A percentile compares a stretch with the other conserved stretches of the same genome.
phyloP scores from a whole-genome alignment of 2,888 invertebrate species.

The Leistus spinibarbis region DNA sequence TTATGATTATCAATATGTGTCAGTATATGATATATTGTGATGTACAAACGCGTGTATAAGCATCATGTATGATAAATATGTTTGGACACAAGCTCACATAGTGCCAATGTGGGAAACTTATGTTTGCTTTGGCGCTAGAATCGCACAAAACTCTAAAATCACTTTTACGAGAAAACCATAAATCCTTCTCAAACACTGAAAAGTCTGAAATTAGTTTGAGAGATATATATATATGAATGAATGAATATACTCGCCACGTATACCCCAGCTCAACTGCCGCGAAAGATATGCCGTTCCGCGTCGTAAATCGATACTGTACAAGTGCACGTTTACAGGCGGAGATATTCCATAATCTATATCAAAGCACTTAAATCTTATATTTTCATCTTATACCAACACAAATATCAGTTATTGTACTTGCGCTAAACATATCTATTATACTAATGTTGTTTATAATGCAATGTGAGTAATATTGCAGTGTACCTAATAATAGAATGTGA shows the following conservation, averaged over 20 bases:
- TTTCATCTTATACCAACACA: background rate
- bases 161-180: conserved; percentile 32
- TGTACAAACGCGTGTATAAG: background rate
- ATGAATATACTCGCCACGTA: conserved; percentile 16
- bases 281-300: background rate
- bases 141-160: conserved; percentile 16
- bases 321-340: background rate
- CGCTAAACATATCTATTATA: background rate
- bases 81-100: background rate
- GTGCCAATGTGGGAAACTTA: conserved; percentile 8
- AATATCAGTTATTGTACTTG: too few species aligned
- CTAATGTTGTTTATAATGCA: too few species aligned
- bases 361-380: background rate
- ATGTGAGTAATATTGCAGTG: too few species aligned
- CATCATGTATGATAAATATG: background rate
- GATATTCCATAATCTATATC: too few species aligned
- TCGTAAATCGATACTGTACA: background rate
- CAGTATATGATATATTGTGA: background rate
- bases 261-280: background rate
- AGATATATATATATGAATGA: conserved; percentile 35
- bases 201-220: conserved; percentile 36
- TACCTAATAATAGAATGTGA: too few species aligned
- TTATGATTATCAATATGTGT: background rate
- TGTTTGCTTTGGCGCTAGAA: background rate
- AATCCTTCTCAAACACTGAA: conserved; percentile 37